phyloP scores from a whole-genome alignment of 2,113 vertebrate genomes.

The Ardeotis arabs region DNA sequence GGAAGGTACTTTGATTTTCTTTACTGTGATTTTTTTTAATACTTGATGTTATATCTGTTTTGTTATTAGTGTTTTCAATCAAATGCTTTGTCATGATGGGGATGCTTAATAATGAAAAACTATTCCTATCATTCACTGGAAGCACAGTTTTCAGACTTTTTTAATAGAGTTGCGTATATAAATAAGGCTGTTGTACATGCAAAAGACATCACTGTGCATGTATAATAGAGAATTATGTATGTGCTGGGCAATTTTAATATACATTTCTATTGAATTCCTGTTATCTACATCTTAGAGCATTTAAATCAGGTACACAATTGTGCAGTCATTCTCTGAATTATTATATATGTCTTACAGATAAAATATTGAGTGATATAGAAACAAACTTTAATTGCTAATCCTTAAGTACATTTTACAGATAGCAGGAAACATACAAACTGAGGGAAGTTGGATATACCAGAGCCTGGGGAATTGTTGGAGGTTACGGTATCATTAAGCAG shows the following conservation, averaged over 20 bases:
- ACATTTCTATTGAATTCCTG: not conserved
- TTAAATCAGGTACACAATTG: not conserved
- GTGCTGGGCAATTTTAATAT: not conserved
- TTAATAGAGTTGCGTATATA: not conserved
- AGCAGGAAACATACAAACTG: not conserved
- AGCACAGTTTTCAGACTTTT: not conserved
- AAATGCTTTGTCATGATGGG: not conserved
- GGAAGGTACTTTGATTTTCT: not conserved
- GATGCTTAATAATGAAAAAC: not conserved
- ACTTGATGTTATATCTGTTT: fast-evolving
- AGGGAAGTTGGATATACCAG: not conserved
- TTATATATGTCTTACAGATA: not conserved
- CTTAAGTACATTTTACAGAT: not conserved
- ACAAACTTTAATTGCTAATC: not conserved
- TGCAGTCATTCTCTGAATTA: not conserved
- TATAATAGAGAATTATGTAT: not conserved
- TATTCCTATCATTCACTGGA: not conserved
- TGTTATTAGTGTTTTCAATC: not conserved
- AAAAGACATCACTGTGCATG: not conserved
- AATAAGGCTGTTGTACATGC: not conserved
- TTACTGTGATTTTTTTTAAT: not conserved
- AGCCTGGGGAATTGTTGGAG: not conserved
- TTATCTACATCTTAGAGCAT: not conserved
- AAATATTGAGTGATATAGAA: not conserved
- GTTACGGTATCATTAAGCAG: not conserved